phyloP scores from a whole-genome alignment of 2,888 invertebrate genomes.

The Mythimna pallens region DNA sequence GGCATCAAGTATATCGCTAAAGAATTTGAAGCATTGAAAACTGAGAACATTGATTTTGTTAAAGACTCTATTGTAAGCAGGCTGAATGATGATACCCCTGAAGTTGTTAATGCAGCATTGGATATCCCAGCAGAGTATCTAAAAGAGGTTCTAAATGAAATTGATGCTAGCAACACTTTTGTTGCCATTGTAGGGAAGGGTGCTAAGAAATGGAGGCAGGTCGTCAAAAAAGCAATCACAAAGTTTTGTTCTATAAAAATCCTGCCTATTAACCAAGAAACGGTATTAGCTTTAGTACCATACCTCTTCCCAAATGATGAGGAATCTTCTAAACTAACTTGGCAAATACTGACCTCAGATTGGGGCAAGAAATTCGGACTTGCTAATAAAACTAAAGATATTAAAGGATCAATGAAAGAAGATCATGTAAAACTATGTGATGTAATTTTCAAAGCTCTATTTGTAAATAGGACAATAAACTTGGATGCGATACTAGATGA shows the following conservation, averaged over 20 bases:
- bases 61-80: slow-evolving; percentile 92
- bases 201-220: slow-evolving; percentile 81
- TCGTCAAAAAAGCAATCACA: slow-evolving; percentile 81
- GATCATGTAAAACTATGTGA: slow-evolving; percentile 75
- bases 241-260: slow-evolving; percentile 86
- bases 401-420: slow-evolving; percentile 69
- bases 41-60: slow-evolving; percentile 91
- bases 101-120: slow-evolving; percentile 91
- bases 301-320: slow-evolving; percentile 90
- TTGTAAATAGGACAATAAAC: slow-evolving; percentile 72
- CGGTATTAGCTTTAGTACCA: slow-evolving; percentile 91
- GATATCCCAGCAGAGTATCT: slow-evolving; percentile 81
- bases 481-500: slow-evolving; percentile 78
- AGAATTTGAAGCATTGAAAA: slow-evolving; percentile 86
- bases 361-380: slow-evolving; percentile 82
- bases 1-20: slow-evolving; percentile 92
- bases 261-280: slow-evolving; percentile 89
- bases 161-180: slow-evolving; percentile 85
- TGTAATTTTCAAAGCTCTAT: slow-evolving; percentile 78
- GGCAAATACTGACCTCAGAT: slow-evolving; percentile 79
- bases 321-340: slow-evolving; percentile 75
- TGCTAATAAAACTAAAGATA: slow-evolving; percentile 63
- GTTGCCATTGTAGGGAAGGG: slow-evolving; percentile 87
- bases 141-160: slow-evolving; percentile 83
- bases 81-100: slow-evolving; percentile 92